Conservation (phyloP, 2,888 invertebrate species). For the Ametastegia equiseti region DNA sequence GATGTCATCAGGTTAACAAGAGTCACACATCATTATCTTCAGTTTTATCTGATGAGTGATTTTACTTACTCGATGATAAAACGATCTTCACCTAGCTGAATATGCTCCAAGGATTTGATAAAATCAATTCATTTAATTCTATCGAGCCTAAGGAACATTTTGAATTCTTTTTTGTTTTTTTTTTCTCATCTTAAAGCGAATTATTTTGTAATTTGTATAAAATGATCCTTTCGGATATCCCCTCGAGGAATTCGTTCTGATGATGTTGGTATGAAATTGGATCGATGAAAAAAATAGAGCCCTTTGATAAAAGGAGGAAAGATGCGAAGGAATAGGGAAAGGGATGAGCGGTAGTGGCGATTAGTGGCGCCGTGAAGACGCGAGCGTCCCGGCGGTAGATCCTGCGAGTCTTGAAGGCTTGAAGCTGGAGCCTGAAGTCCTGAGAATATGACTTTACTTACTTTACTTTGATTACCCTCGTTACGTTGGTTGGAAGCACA, state of each 20-base stretch:
- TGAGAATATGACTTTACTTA: constrained; percentile 47
- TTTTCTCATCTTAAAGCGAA: no score
- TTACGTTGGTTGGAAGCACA: constrained; percentile 46
- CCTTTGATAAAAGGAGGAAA: neutral
- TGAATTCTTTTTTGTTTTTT: no score
- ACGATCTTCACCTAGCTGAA: no score
- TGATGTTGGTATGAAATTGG: neutral
- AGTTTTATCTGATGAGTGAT: neutral
- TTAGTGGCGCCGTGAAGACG: constrained; percentile 55
- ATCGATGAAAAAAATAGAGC: neutral
- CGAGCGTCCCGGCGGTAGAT: constrained; percentile 20
- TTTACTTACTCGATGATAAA: no score
- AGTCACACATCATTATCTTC: neutral
- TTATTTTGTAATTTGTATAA: neutral
- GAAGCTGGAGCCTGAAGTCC: constrained; percentile 1
- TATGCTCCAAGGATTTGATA: no score
- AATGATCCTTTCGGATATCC: neutral
- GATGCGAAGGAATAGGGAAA: constrained; percentile 9
- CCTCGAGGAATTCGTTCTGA: neutral
- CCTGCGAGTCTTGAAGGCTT: constrained; percentile 7
- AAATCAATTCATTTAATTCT: no score
- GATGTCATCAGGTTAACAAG: neutral
- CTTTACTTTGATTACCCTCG: constrained; percentile 49
- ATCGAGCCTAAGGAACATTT: no score
- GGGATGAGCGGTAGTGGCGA: constrained; percentile 36